phyloP scores from a whole-genome alignment of 2,113 vertebrate genomes.

The Cervus canadensis region DNA sequence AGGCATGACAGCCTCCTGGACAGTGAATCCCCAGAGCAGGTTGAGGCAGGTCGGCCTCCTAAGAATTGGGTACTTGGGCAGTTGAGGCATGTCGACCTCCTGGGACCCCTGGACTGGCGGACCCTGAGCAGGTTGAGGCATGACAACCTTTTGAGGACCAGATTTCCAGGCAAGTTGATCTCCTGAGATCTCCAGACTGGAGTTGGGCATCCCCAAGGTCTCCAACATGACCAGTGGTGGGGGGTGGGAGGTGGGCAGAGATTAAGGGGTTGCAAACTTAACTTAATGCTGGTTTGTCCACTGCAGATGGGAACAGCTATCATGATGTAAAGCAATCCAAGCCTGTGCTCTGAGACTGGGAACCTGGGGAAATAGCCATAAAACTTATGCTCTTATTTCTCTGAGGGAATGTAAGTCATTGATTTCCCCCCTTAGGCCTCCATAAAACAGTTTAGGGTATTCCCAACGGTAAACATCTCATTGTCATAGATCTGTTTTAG shows the following conservation, averaged over 20 bases:
- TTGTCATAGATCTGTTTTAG: neutral
- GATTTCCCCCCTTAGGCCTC: neutral
- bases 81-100: neutral
- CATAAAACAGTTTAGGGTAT: neutral
- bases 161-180: neutral
- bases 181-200: neutral
- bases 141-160: neutral
- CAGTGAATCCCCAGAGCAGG: neutral
- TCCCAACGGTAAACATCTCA: neutral
- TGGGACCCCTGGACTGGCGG: neutral
- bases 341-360: neutral
- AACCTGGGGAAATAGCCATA: neutral
- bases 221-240: neutral
- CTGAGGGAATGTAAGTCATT: neutral
- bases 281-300: neutral
- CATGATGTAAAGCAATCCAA: neutral
- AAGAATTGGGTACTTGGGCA: neutral
- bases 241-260: too few relatives aligned
- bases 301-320: neutral
- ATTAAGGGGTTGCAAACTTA: neutral
- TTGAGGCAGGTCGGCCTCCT: neutral
- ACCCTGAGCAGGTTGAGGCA: neutral
- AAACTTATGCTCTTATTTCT: neutral
- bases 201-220: neutral
- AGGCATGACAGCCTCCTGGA: neutral